Base-by-base conservation (phyloP, 2,113 vertebrate genomes). In the Calonectris borealis region DNA sequence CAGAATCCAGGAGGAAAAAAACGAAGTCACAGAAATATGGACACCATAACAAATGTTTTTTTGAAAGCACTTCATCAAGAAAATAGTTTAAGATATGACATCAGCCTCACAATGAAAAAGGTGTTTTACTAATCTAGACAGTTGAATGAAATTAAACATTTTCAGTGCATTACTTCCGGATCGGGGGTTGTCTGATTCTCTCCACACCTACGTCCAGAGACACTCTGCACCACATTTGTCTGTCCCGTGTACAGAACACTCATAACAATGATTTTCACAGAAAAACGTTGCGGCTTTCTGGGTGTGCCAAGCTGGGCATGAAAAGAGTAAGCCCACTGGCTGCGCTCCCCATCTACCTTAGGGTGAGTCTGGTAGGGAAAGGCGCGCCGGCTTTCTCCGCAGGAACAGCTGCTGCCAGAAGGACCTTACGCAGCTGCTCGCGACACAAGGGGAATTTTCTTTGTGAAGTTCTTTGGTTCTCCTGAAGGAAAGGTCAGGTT, bases 1-100 rank as follows among this genome's bases (percentile, higher is more conserved):
- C 86, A 82, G 68, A 88, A 72, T 24, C 82, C 79, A 42, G 76
- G 86, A 91, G 49, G 76, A 64, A 70, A 96, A 89, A 94, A 88
- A 84, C 26, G 69, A 95, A 95, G 89, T 85, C 86, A 73, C 65
- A 95, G 82, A 79, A 91, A 90, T 26, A 87, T 0, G 48, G 87
- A 89, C 54, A 51, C 8, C 0, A 11, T 36, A 90, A 95, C 75
- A 88, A 91, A 93, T 70, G 90, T 34, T 95, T 93, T 94, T 94
- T 82, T 81, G 64, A 97, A 95, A 97, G 88, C 95, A 96, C 94
- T 94, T 96, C 90, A 96, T 97, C 96, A 88, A 95, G 84, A 92
- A 86, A 95, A 96, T 90, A 92, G 84, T 90, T 95, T 62, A 32
- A 96, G 96, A 89, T 80, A 94, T 61, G 86, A 96, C 9, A 95